Conservation (phyloP, 2,888 invertebrate genomes). For the Euzetes globulus region DNA sequence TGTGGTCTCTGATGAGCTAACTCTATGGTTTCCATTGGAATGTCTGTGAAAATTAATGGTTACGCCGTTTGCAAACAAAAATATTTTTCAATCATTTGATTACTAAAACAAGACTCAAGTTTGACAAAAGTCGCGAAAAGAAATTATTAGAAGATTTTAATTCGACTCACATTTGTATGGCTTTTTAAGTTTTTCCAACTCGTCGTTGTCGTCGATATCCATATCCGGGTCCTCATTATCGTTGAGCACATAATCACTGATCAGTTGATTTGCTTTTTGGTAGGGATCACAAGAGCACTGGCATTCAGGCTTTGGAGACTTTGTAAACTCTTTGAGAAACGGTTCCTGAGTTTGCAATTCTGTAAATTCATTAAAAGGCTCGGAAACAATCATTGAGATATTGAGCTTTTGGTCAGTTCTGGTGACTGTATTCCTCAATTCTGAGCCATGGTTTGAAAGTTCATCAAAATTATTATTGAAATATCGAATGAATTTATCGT, state of each 20-base stretch:
- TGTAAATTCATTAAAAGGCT: neutral
- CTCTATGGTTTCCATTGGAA: conserved; percentile 32
- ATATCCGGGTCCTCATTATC: neutral
- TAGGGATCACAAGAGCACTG: neutral
- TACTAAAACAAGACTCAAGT: neutral
- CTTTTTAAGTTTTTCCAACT: conserved; percentile 24
- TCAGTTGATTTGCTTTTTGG: neutral
- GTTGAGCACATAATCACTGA: neutral
- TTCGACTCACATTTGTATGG: conserved; percentile 30
- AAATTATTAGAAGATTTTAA: too few species aligned
- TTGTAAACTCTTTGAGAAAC: too few species aligned
- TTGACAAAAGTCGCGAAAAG: neutral
- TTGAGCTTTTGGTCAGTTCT: neutral
- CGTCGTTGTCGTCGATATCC: conserved; percentile 18
- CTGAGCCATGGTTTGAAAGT: neutral
- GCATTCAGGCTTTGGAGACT: neutral
- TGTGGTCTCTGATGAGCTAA: conserved; percentile 31
- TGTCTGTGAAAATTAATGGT: neutral
- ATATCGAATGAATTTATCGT: neutral
- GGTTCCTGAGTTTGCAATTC: neutral
- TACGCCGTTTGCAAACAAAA: neutral
- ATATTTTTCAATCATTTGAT: neutral
- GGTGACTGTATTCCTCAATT: neutral
- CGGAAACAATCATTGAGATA: neutral
- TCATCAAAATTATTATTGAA: neutral